Evolutionary conservation across 1,140 invertebrate genomes (phyloP).

Genomic region (Octopus sinensis): DNA sequence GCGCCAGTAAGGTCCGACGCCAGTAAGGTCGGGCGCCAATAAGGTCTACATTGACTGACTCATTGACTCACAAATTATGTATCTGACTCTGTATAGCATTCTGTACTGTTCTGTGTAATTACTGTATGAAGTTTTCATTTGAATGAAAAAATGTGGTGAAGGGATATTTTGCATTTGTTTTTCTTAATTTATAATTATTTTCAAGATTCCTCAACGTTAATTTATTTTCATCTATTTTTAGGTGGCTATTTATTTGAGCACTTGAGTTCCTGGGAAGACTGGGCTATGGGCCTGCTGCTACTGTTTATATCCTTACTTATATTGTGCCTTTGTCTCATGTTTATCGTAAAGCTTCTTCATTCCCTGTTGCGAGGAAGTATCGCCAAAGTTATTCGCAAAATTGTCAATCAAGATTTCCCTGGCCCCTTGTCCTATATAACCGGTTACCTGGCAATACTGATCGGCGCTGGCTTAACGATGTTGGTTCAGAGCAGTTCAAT

Average conservation of each 20-base stretch:
- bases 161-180: too few relatives aligned
- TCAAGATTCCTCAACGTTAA: neutral
- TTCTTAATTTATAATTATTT: too few relatives aligned
- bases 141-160: too few relatives aligned
- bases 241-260: slow-evolving; percentile 26
- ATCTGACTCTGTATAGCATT: too few relatives aligned
- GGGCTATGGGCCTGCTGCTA: slow-evolving; percentile 56
- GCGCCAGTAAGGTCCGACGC: too few relatives aligned
- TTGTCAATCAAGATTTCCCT: slow-evolving; percentile 61
- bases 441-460: slow-evolving; percentile 63
- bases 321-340: slow-evolving; percentile 61
- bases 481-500: slow-evolving; percentile 66
- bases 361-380: slow-evolving; percentile 57
- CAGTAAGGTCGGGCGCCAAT: too few relatives aligned
- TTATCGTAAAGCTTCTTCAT: slow-evolving; percentile 63
- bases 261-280: slow-evolving; percentile 46
- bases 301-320: slow-evolving; percentile 59
- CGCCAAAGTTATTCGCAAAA: slow-evolving; percentile 57
- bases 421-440: slow-evolving; percentile 56
- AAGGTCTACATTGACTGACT: too few relatives aligned
- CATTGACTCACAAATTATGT: too few relatives aligned
- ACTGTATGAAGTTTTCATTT: too few relatives aligned
- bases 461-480: slow-evolving; percentile 64
- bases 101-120: too few relatives aligned
- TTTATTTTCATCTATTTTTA: slow-evolving; percentile 26